Evolutionary conservation across 2,113 vertebrate genomes (phyloP).

Genomic region (Xiphorhynchus elegans): DNA sequence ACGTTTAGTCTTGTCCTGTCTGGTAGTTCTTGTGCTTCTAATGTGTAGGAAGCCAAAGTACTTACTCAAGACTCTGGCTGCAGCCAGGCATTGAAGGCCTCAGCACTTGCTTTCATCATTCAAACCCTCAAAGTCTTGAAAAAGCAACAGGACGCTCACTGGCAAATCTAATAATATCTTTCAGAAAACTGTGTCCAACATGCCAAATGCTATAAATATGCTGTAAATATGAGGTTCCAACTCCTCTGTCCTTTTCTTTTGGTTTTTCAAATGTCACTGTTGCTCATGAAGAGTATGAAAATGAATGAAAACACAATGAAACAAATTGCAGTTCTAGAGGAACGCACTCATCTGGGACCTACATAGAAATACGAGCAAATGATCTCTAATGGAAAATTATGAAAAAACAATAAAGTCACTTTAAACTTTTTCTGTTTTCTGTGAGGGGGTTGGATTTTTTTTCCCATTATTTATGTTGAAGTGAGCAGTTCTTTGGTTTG

Average conservation of each 20-base stretch:
- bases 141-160: neutral
- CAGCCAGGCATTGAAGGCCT: neutral
- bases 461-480: neutral
- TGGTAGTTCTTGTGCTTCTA: neutral
- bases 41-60: neutral
- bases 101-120: neutral
- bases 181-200: neutral
- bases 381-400: neutral
- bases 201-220: conserved; percentile 37
- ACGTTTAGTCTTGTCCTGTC: neutral
- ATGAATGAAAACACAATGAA: conserved; percentile 40
- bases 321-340: conserved; percentile 31
- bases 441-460: neutral
- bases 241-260: conserved; percentile 16
- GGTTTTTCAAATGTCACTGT: conserved; percentile 36
- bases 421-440: neutral
- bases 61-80: neutral
- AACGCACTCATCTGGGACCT: neutral
- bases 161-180: conserved; percentile 45
- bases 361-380: conserved; percentile 20
- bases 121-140: conserved; percentile 21
- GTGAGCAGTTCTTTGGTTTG: neutral
- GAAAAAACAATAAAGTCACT: neutral
- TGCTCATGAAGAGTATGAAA: conserved; percentile 36
- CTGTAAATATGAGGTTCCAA: conserved; percentile 24